These are phyloP conservation scores for Baronia brevicornis DNA, from an alignment of 2,888 invertebrate genomes.

Conservation along the genomic window DNA sequence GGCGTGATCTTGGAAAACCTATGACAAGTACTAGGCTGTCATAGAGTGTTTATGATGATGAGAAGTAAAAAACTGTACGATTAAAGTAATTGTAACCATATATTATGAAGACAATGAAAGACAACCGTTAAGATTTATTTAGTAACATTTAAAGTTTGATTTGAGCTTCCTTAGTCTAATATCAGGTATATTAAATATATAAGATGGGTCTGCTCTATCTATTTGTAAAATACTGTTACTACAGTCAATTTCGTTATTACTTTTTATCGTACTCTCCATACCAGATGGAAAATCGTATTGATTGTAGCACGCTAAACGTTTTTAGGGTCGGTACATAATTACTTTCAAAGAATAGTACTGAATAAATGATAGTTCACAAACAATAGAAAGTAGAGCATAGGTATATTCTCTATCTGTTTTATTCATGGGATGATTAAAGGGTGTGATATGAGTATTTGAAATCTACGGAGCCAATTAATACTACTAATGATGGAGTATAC, in stretches of 20 bases:
- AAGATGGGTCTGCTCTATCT: no score
- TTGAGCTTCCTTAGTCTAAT: no score
- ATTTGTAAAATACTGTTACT: not conserved
- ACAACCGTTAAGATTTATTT: no score
- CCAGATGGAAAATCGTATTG: constrained; percentile 2
- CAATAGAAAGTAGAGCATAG: not conserved
- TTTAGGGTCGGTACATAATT: constrained; percentile 11
- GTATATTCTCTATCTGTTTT: constrained; percentile 4
- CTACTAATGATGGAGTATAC: not conserved
- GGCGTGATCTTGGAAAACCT: no score
- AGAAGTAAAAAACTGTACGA: no score
- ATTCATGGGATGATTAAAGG: constrained; percentile 10
- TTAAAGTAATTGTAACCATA: no score
- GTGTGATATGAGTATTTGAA: constrained; percentile 3
- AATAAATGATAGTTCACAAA: constrained; percentile 3
- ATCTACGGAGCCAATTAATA: constrained; percentile 7
- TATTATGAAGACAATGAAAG: no score
- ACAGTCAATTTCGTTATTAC: not conserved
- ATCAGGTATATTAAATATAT: no score
- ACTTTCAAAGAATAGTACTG: constrained; percentile 6
- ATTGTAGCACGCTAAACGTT: constrained; percentile 6
- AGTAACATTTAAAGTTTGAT: no score
- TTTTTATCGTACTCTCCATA: not conserved
- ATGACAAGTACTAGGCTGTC: no score
- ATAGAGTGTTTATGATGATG: no score